These are phyloP conservation scores for Oligia fasciuncula DNA, from an alignment of 2,888 invertebrate species.

Conservation along the genomic window DNA sequence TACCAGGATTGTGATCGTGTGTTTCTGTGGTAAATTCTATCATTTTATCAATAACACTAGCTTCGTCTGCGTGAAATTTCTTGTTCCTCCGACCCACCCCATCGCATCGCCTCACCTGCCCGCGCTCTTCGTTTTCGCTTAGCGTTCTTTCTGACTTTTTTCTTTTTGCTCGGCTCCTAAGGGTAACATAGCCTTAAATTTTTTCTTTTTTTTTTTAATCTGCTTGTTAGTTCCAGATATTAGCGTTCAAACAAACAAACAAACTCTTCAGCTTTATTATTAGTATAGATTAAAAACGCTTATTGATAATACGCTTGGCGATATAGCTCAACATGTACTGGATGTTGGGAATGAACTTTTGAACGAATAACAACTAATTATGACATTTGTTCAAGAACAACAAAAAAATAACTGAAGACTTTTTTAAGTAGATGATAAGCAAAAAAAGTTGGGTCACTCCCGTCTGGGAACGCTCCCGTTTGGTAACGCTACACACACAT, in stretches of 20 bases:
- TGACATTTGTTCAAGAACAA: background rate
- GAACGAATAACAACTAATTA: background rate
- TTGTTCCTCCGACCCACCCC: no score
- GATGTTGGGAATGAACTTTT: background rate
- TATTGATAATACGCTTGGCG: background rate
- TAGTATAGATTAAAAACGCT: background rate
- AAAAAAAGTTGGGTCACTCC: background rate
- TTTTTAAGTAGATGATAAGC: background rate
- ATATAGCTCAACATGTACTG: background rate
- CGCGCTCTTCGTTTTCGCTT: no score
- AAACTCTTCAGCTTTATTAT: background rate
- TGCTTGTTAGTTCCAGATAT: background rate
- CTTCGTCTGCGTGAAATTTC: no score
- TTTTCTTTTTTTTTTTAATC: background rate
- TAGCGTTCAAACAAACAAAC: background rate
- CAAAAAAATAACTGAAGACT: background rate
- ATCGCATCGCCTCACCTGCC: no score
- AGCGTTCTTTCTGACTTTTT: background rate
- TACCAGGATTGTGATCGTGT: conserved; percentile 77
- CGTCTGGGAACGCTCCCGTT: no score
- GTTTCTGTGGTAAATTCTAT: conserved; percentile 81
- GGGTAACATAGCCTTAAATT: background rate
- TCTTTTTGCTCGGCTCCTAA: background rate
- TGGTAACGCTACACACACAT: no score
- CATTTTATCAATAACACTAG: background rate